Evolutionary conservation across 2,888 invertebrate genomes (phyloP).

Genomic region (Apotomis betuletana): DNA sequence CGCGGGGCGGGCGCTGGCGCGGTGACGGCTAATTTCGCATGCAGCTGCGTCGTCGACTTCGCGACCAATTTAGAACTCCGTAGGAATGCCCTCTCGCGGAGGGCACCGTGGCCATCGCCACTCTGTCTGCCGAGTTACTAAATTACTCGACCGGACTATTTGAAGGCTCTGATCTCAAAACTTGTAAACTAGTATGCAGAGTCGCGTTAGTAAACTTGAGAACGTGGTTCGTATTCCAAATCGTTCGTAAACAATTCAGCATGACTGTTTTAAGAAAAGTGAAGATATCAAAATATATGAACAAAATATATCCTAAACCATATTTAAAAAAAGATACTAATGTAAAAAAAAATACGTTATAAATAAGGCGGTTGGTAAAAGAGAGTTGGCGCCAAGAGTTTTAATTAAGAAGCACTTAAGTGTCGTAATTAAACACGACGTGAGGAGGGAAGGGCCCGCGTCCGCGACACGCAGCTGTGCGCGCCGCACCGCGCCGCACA

Average conservation of each 20-base stretch:
- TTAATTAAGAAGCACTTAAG: conserved; percentile 65
- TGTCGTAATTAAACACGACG: conserved; percentile 60
- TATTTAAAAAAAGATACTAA: not conserved
- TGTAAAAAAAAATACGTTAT: not conserved
- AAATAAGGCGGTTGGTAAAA: conserved; percentile 44
- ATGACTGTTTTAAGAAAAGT: too few species aligned
- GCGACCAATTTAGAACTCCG: conserved; percentile 61
- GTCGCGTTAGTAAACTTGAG: too few species aligned
- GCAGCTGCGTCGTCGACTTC: conserved; percentile 51
- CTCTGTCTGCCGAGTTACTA: conserved; percentile 58
- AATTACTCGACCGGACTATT: not conserved
- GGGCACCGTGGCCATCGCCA: conserved; percentile 55
- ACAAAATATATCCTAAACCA: too few species aligned
- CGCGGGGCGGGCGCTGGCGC: not conserved
- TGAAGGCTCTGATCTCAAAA: too few species aligned
- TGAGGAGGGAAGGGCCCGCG: conserved; percentile 45
- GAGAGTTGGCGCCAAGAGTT: conserved; percentile 54
- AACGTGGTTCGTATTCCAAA: too few species aligned
- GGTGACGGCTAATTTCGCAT: conserved; percentile 39
- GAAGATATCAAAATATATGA: too few species aligned
- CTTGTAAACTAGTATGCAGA: too few species aligned
- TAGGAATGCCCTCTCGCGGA: conserved; percentile 52
- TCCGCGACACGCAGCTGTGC: conserved; percentile 23
- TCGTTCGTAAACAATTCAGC: too few species aligned
- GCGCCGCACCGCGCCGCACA: not conserved